Evolutionary conservation across 2,797 vertebrate species (phyloP).

Genomic region (Percopsis omiscomaycus): DNA sequence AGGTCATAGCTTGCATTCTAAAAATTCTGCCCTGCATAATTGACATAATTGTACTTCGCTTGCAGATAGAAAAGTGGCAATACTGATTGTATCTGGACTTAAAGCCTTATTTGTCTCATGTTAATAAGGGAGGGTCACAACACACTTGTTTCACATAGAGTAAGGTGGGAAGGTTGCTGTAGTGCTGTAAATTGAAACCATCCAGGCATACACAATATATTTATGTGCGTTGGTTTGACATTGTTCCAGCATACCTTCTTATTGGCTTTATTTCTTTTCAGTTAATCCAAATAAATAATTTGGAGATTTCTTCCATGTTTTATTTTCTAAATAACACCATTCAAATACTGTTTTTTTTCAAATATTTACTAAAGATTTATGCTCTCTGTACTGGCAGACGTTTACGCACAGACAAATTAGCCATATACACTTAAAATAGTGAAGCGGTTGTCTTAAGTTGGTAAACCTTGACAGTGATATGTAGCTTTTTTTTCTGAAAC

Average conservation of each 20-base stretch:
- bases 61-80: too few relatives aligned
- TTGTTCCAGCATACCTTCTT: too few relatives aligned
- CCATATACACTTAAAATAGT: too few relatives aligned
- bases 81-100: too few relatives aligned
- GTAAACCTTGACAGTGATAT: neutral
- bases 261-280: too few relatives aligned
- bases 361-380: neutral
- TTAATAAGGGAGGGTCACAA: too few relatives aligned
- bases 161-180: slow-evolving; percentile 4
- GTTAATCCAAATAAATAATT: neutral
- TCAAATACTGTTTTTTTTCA: too few relatives aligned
- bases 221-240: neutral
- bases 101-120: too few relatives aligned
- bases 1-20: neutral
- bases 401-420: neutral
- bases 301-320: neutral
- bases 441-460: too few relatives aligned
- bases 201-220: neutral
- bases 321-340: too few relatives aligned
- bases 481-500: neutral
- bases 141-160: too few relatives aligned
- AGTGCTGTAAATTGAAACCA: slow-evolving; percentile 10
- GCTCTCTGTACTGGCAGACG: neutral
- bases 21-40: neutral
- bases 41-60: too few relatives aligned